Evolutionary conservation across 2,113 vertebrate genomes (phyloP).

Genomic region (Malaclemys terrapin): DNA sequence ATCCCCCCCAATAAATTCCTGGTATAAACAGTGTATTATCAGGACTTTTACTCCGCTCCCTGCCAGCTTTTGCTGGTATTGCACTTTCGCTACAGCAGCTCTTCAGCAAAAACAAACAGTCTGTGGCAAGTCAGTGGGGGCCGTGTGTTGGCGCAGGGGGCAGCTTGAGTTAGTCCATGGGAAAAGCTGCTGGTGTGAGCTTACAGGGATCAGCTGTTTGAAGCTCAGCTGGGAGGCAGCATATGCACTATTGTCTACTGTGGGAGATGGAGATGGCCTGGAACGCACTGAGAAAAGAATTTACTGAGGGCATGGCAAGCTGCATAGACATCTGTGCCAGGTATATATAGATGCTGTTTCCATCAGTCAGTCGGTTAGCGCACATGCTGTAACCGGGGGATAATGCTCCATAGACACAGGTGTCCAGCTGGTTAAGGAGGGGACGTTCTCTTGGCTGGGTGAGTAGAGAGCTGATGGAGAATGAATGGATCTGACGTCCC

Average conservation of each 20-base stretch:
- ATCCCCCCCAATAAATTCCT: conserved; percentile 65
- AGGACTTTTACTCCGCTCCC: conserved; percentile 39
- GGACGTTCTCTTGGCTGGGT: accelerated
- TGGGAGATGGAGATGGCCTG: not conserved
- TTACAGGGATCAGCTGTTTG: conserved; percentile 44
- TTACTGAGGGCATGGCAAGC: accelerated
- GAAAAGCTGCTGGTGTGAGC: conserved; percentile 16
- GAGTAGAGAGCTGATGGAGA: not conserved
- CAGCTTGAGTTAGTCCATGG: not conserved
- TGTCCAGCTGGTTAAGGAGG: not conserved
- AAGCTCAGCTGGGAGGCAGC: not conserved
- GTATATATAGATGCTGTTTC: accelerated
- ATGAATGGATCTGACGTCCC: not conserved
- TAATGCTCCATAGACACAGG: not conserved
- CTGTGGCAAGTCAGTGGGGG: not conserved
- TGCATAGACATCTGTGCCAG: accelerated
- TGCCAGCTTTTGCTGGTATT: conserved; percentile 63
- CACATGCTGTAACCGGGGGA: too few relatives aligned
- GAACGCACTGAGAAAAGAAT: accelerated
- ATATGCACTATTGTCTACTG: not conserved
- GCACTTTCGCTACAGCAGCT: conserved; percentile 21
- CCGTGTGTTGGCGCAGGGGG: not conserved
- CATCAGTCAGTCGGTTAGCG: accelerated
- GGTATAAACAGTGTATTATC: conserved; percentile 65
- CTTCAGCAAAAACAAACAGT: not conserved